Evolutionary conservation across 1,140 invertebrate genomes (phyloP).

Genomic region (Armadillidium nasatum): DNA sequence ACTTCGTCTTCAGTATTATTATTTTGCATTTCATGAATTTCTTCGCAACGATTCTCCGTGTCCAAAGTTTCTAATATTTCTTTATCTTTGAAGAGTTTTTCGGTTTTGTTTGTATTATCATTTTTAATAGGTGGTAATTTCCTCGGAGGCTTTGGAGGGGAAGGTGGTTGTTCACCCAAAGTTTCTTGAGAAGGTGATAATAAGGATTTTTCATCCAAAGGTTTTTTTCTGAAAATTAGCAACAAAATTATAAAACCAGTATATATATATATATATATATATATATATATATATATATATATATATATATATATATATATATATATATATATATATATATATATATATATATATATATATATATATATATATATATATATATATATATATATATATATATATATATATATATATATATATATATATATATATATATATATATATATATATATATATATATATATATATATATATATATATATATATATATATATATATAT

Average conservation of each 20-base stretch:
- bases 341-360: too few species aligned
- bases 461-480: too few species aligned
- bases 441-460: too few species aligned
- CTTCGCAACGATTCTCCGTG: neutral
- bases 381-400: too few species aligned
- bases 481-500: too few species aligned
- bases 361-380: too few species aligned
- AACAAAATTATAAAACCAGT: neutral
- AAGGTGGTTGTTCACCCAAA: neutral
- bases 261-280: neutral
- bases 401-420: too few species aligned
- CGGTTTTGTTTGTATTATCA: neutral
- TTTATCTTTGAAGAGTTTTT: neutral
- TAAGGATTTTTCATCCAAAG: slow-evolving; percentile 5
- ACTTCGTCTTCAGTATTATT: neutral
- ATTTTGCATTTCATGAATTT: neutral
- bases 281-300: too few species aligned
- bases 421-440: too few species aligned
- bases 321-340: too few species aligned
- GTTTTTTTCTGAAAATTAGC: neutral
- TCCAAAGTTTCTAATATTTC: too few species aligned
- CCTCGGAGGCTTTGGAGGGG: neutral
- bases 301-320: too few species aligned
- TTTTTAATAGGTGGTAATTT: neutral
- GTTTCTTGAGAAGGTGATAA: neutral